Base-by-base conservation (phyloP, 2,113 vertebrate genomes). In the Epinephelus cyanopodus region DNA sequence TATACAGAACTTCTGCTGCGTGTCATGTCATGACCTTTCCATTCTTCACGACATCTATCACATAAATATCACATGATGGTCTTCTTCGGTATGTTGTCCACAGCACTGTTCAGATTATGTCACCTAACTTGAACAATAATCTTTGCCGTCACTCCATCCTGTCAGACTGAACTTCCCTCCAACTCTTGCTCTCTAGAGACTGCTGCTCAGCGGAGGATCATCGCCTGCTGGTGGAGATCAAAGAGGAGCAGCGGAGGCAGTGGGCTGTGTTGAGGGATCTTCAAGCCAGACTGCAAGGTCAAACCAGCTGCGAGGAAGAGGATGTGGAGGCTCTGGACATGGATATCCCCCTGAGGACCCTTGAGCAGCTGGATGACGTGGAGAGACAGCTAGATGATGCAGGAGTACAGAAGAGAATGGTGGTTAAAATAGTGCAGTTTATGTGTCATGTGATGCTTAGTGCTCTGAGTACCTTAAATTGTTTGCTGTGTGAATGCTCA, bases 191-290 rank as follows among this genome's bases (percentile, higher is more conserved):
- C 65, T 27, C 19, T 68, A 92, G 90, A 93, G 81, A 83, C 81
- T 1, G 87, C 74, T 18, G 81, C 90, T 12, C 92, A 92, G 58
- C 67, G 47, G 64, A 91, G 74, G 85, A 93, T 94, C 56, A 84
- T 94, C 23, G 64, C 90, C 61, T 93, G 5, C 50, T 91, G 61
- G 54, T 91, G 58, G 92, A 92, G 73, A 94, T 94, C 50, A 93
- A 89, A 76, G 92, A 93, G 64, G 92, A 94, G 64, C 93, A 94
- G 64, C 90, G 86, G 73, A 89, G 87, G 74, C 91, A 94, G 61
- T 92, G 92, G 92, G 85, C 56, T 4, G 87, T 93, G 63, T 79
- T 93, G 48, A 90, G 90, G 83, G 90, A 93, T 18, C 87, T 94
- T 17, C 93, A 92, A 66, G 86, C 87, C 52, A 80, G 80, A 29